Base-by-base conservation (phyloP, 2,113 vertebrate species). In the Taurulus bubalis region DNA sequence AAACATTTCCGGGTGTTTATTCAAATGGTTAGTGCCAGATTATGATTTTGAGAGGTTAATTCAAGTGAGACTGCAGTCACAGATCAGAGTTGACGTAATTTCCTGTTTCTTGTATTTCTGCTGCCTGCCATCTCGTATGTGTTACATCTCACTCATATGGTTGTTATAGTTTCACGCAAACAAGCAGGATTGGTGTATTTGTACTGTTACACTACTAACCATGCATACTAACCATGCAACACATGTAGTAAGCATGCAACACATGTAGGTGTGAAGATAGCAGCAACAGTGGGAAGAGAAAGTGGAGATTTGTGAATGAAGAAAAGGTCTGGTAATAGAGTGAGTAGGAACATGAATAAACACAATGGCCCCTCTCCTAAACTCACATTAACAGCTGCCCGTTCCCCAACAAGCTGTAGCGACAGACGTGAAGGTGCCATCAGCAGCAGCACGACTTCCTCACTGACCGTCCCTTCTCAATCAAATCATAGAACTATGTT, bases 341-440 rank as follows among this genome's bases (percentile, higher is more conserved):
- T 26, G 34, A 56, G 16, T 20, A 20, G 7, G 36, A 22, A 65
- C 22, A 59, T 72, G 71, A 85, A 79, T 75, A 70, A 72, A 82
- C 42, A 76, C 67, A 73, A 59, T 30, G 60, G 18, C 0, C 36
- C 40, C 26, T n/a, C 58, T 42, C n/a, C 58, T 20, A 10, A 51
- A 51, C 3, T 24, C 1, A n/a, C 18, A 53, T 75, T 66, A 80
- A 32, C 2, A 1, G 24, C 66, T 34, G n/a, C 15, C 14, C 6
- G 5, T 20, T 70, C 24, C 20, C 28, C n/a, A 53, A 56, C 0
- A 1, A 64, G 38, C 56, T 47, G 15, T 0, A 30, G 66, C 56
- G 15, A 69, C 47, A 71, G 45, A 78, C 36, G 5, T 81, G 45
- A 53, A 70, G 75, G 26, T 59, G 34, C 64, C 45, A 28, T 66